phyloP scores from a whole-genome alignment of 1,140 invertebrate species.

The Cecropterus lyciades region DNA sequence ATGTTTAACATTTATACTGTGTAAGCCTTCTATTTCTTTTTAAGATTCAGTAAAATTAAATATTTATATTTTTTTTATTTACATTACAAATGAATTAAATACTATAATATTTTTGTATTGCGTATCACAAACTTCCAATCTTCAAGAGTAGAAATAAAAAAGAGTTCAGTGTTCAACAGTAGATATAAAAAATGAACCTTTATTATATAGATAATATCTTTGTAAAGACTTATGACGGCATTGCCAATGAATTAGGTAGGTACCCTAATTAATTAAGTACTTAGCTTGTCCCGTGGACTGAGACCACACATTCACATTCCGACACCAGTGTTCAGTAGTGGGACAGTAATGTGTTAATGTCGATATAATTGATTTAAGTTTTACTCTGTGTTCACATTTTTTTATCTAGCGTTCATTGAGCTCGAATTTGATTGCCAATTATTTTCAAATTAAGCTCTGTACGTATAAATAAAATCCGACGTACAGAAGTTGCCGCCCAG shows the following conservation, averaged over 20 bases:
- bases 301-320: not conserved
- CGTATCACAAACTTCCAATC: too few species aligned
- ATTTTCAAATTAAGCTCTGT: conserved; percentile 10
- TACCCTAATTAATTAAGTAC: too few species aligned
- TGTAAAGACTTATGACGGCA: too few species aligned
- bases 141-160: too few species aligned
- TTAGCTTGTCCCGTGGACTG: not conserved
- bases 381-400: not conserved
- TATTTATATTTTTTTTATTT: not conserved
- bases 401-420: conserved; percentile 2
- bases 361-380: not conserved
- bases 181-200: too few species aligned
- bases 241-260: too few species aligned
- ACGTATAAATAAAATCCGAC: not conserved
- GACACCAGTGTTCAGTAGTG: not conserved
- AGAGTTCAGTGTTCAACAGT: too few species aligned
- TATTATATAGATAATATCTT: too few species aligned
- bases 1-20: conserved; percentile 5
- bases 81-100: too few species aligned
- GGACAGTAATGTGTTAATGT: not conserved
- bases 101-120: too few species aligned
- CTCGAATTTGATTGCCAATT: conserved; percentile 2
- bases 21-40: not conserved
- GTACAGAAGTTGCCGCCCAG: not conserved
- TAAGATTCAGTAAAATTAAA: not conserved